Evolutionary conservation across 2,113 vertebrate genomes (phyloP), one percentile per base, ranked within the genome.

Genomic region (Motacilla tschutschensis): DNA sequence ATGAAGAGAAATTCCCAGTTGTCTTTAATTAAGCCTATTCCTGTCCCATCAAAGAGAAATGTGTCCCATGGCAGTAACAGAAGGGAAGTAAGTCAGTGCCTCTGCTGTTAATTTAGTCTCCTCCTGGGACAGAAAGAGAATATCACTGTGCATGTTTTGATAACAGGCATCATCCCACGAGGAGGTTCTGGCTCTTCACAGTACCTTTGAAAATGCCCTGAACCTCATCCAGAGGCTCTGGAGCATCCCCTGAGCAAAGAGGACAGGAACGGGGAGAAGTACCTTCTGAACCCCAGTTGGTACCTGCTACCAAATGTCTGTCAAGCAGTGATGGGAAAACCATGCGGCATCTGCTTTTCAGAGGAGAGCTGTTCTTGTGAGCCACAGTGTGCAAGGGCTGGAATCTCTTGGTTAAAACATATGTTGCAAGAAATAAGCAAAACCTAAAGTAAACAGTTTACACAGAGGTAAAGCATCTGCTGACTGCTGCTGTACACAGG

Each of bases 401-500:
- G 29, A 80, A n/a, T 40, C 76, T 55, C 59, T 31, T 38, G 50
- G 50, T 80, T 69, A 36, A 87, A 85, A 64, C 55, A 19, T 29
- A 9, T 25, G 31, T 78, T 60, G 21, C 62, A 48, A 90, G 85
- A 84, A 74, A 71, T 70, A 58, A 89, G 71, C 25, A 84, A 77
- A 86, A 83, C 25, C 57, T 74, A 62, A 80, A 85, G 41, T 77
- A 83, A 92, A 77, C 44, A 24, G 75, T 92, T 94, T 87, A 57
- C 53, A 55, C 16, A 53, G 62, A 87, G 88, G 57, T 83, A 62
- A 69, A 89, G 73, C 85, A 91, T 83, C 84, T 85, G 85, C 87
- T 74, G 81, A 69, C 77, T 63, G 83, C 84, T 75, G 80, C 78
- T 59, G 9, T 1, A 38, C 46, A 38, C n/a, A 29, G 79, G 41